phyloP scores from a whole-genome alignment of 2,888 invertebrate genomes.

The Thereva unica region DNA sequence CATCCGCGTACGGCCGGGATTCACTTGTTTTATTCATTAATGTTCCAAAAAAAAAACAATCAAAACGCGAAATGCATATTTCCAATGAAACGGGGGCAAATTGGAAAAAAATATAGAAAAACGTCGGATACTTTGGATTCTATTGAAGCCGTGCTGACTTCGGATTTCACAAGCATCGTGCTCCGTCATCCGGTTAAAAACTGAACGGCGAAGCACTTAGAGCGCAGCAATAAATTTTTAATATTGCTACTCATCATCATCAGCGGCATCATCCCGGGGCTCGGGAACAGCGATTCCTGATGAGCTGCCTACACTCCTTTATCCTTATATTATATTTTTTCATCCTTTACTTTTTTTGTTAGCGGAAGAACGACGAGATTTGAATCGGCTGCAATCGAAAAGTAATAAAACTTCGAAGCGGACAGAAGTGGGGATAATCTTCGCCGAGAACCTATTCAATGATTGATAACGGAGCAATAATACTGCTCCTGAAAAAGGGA shows the following conservation, averaged over 20 bases:
- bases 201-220: constrained; percentile 32
- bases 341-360: constrained; percentile 31
- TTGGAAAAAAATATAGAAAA: constrained; percentile 20
- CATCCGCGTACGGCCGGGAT: too few relatives aligned
- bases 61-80: too few relatives aligned
- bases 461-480: constrained; percentile 17
- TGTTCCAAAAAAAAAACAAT: too few relatives aligned
- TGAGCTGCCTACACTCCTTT: constrained; percentile 33
- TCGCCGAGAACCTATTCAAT: constrained; percentile 24
- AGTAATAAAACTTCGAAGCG: constrained; percentile 33
- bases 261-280: constrained; percentile 11
- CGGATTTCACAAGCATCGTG: constrained; percentile 2
- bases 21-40: too few relatives aligned
- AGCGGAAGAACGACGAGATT: constrained; percentile 18
- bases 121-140: constrained; percentile 20
- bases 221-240: constrained; percentile 41
- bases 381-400: constrained; percentile 38
- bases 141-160: constrained; percentile 26
- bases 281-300: constrained; percentile 37
- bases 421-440: constrained; percentile 32
- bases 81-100: not conserved
- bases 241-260: constrained; percentile 36
- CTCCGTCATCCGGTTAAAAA: constrained; percentile 8
- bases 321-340: not conserved
- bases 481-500: too few relatives aligned